Conservation (phyloP, 2,113 vertebrate species). For the Nettapus auritus region DNA sequence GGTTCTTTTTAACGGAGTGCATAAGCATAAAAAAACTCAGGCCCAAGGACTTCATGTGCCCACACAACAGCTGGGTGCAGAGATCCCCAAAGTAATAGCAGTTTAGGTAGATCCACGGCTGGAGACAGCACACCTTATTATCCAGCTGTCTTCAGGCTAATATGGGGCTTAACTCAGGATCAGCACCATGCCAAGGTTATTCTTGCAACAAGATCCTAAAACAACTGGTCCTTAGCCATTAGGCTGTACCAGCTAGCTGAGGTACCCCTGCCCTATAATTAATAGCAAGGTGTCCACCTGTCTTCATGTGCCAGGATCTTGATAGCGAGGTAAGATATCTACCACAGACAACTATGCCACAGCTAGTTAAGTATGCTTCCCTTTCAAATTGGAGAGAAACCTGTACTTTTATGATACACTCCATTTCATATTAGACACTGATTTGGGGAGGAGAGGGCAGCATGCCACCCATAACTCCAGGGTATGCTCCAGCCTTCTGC, state of each 20-base stretch:
- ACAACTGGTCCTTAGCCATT: neutral
- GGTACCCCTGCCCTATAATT: neutral
- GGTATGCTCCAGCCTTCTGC: neutral
- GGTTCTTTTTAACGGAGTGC: neutral
- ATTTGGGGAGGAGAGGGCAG: neutral
- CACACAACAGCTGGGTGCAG: neutral
- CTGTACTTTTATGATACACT: neutral
- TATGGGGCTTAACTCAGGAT: neutral
- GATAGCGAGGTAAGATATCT: neutral
- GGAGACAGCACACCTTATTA: accelerated
- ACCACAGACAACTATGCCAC: neutral
- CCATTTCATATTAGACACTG: neutral
- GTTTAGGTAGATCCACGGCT: neutral
- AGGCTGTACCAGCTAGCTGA: neutral
- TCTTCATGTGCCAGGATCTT: neutral
- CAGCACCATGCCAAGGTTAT: neutral
- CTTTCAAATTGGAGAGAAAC: neutral
- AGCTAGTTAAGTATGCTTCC: neutral
- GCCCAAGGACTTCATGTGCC: neutral
- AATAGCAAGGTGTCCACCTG: neutral
- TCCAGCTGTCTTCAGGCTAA: neutral
- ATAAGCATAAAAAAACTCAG: neutral
- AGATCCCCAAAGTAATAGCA: neutral
- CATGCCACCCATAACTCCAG: neutral
- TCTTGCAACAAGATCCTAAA: neutral